Base-by-base conservation (phyloP, 2,113 vertebrate species). In the Argyrosomus japonicus region DNA sequence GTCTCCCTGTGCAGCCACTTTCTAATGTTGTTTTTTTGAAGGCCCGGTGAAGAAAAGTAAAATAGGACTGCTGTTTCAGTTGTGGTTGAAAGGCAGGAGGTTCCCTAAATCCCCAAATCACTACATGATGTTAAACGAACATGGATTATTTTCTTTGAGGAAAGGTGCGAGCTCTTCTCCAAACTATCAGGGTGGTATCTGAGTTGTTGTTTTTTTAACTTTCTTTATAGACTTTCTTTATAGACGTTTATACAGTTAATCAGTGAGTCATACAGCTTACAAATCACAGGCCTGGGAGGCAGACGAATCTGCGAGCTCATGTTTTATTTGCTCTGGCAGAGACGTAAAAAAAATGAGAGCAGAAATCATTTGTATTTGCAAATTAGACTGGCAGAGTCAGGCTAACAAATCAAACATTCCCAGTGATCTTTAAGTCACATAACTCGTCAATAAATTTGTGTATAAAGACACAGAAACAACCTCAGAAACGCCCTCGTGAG, bases 61-160 rank as follows among this genome's bases (percentile, higher is more conserved):
- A 75, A 57, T 56, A 56, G 74, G 70, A 64, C 60, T 25, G 62
- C 43, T 74, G 21, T 53, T 76, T 56, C 12, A 57, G 40, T n/a
- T 40, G 68, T 0, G 13, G 29, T 60, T 65, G 57, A 21, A 64
- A 58, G 40, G 67, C 73, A 56, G 36, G 73, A 50, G 19, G 56
- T 27, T 43, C 54, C 45, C 23, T 29, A 32, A 68, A 69, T 23
- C 25, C 36, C 5, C 32, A 63, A 70, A 70, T 65, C 21, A 27
- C 58, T n/a, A 2, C 72, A 48, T 1, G 56, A 36, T 36, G 71
- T 68, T 25, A 50, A 15, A 25, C 7, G 13, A 53, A 40, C 60
- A 50, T 25, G 10, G 29, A 21, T 73, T 67, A 40, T 65, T 62
- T 54, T 62, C 51, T 27, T 40, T 6, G 12, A 27, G 43, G 27